phyloP scores from a whole-genome alignment of 2,888 invertebrate genomes.

The Lithosia quadra region DNA sequence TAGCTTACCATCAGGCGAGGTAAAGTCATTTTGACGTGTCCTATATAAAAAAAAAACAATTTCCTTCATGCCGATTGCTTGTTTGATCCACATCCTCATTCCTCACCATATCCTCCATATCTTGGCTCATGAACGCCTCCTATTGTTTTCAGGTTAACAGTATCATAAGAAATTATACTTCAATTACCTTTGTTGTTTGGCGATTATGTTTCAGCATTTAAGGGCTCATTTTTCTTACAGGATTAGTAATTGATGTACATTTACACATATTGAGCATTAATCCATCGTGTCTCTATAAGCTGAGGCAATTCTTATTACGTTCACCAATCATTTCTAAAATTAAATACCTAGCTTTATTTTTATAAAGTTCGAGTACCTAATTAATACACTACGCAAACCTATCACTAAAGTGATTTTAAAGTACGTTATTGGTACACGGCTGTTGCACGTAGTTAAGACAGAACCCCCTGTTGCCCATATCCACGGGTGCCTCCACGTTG shows the following conservation, averaged over 20 bases:
- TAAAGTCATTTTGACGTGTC: too few relatives aligned
- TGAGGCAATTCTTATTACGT: background rate
- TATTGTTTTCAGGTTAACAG: background rate
- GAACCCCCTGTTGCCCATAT: conserved; percentile 92
- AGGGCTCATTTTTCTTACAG: background rate
- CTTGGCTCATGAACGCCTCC: background rate
- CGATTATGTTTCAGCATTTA: background rate
- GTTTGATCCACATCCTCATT: background rate
- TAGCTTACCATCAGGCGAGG: too few relatives aligned
- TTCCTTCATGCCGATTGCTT: background rate
- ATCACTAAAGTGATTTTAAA: conserved; percentile 15
- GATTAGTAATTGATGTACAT: background rate
- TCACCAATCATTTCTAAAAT: background rate
- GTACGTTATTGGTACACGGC: conserved; percentile 90
- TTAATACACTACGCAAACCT: background rate
- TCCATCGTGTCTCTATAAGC: background rate
- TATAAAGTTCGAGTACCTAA: background rate
- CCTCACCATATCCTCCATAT: background rate
- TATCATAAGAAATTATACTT: background rate
- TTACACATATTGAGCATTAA: too few relatives aligned
- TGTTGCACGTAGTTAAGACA: conserved; percentile 95
- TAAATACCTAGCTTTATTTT: background rate
- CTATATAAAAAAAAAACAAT: too few relatives aligned
- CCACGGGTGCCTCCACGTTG: conserved; percentile 91
- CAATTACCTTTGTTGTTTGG: background rate